These are phyloP conservation scores for Eleginops maclovinus DNA, from an alignment of 2,113 vertebrate species.

Conservation along the genomic window DNA sequence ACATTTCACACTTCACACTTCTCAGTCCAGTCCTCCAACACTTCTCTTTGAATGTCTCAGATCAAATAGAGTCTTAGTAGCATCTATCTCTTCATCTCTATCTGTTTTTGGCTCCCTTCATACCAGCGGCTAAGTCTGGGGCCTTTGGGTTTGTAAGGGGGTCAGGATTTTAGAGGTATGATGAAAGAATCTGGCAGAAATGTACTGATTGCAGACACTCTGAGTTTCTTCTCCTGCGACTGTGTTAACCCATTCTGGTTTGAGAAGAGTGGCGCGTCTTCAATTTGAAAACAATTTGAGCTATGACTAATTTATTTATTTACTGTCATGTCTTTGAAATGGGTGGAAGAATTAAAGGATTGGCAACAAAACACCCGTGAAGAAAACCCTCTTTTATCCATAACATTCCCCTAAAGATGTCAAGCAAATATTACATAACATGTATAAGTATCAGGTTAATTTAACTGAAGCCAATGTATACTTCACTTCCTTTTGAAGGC, in stretches of 20 bases:
- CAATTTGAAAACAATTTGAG: not conserved
- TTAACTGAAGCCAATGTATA: not conserved
- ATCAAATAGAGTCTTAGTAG: slow-evolving; percentile 48
- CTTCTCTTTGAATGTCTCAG: slow-evolving; percentile 40
- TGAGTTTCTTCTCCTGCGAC: not conserved
- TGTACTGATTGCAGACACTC: slow-evolving; percentile 26
- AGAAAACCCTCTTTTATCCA: not conserved
- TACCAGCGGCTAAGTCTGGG: not conserved
- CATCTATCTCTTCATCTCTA: slow-evolving; percentile 26
- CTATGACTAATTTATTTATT: not conserved
- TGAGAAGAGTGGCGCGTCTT: not conserved
- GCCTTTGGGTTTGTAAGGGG: slow-evolving; percentile 3
- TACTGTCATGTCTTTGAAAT: not conserved
- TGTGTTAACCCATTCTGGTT: not conserved
- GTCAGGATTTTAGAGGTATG: slow-evolving; percentile 13
- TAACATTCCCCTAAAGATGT: not conserved
- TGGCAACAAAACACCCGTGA: not conserved
- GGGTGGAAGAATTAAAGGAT: not conserved
- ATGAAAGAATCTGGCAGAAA: slow-evolving; percentile 36
- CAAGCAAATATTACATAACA: not conserved
- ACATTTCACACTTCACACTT: slow-evolving; percentile 31
- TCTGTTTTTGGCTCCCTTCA: slow-evolving; percentile 31
- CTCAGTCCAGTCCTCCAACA: slow-evolving; percentile 29
- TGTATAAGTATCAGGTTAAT: not conserved
- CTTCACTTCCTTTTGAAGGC: not conserved